Evolutionary conservation across 2,888 invertebrate genomes (phyloP), one percentile per base, ranked within the genome.

Genomic region (Metacarcinus magister): DNA sequence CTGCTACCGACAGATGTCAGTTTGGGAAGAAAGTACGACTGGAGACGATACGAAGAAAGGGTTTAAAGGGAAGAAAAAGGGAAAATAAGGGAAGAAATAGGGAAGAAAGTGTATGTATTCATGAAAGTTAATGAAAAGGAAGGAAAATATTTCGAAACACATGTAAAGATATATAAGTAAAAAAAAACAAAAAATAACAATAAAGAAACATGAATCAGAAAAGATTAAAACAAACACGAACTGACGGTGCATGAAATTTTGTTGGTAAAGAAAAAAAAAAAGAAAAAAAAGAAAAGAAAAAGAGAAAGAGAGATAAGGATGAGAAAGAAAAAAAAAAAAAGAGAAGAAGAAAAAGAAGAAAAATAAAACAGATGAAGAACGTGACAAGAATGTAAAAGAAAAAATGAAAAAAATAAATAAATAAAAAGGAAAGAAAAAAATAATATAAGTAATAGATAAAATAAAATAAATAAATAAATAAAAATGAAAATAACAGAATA

Each of bases 1-100:
- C 28, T 82, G 82, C 82, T 32, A 82, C 82, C 82, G 82, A 82
- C 82, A 82, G 32, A 32, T 82, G 82, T 82, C 82, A 82, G 32
- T 82, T 82, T 23, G 82, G 82, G 82, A 82, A 32, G 82, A 82
- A 82, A 82, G 82, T 82, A 32, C 82, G 82, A 82, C 10, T 32
- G 8, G 19, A 8, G 28, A 32, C 5, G 28, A 82, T 28, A 82
- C 23, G 67, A 82, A 32, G 10, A 28, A 82, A 28, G 82, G 32
- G n/a, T 23, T 0, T 7, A 19, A 2, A 23, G 67, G n/a, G n/a
- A 23, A 19, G 23, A 23, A 67, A 7, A 7, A 7, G 10, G 10
- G 16, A 2, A 54, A 54, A 54, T n/a, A n/a, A n/a, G 54, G 54
- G 16, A 4, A 54, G 8, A 54, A 54, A 10, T 54, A 10, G 16